phyloP scores from a whole-genome alignment of 2,888 invertebrate species.

The Gortyna flavago region DNA sequence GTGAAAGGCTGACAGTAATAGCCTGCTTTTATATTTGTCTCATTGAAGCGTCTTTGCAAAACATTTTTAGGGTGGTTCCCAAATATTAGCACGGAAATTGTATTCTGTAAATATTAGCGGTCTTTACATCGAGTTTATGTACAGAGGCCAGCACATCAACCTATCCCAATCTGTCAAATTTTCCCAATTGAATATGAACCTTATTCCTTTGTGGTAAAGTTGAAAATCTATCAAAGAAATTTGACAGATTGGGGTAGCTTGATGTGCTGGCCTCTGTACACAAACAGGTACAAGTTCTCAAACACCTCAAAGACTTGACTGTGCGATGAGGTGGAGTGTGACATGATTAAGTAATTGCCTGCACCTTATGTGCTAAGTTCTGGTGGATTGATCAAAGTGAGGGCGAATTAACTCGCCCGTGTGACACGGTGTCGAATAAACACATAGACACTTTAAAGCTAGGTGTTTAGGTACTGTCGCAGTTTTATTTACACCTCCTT shows the following conservation, averaged over 20 bases:
- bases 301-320: constrained; percentile 42
- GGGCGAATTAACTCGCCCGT: constrained; percentile 21
- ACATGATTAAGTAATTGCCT: constrained; percentile 57
- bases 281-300: constrained; percentile 29
- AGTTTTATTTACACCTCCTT: constrained; percentile 1
- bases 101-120: constrained; percentile 46
- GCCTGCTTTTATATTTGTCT: neutral
- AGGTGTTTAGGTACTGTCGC: neutral
- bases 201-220: too few relatives aligned
- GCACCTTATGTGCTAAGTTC: constrained; percentile 50
- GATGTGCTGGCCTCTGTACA: too few relatives aligned
- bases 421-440: constrained; percentile 29
- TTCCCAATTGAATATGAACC: too few relatives aligned
- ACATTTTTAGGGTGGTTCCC: constrained; percentile 10
- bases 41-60: constrained; percentile 27
- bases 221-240: too few relatives aligned
- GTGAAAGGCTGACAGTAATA: neutral
- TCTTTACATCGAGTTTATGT: constrained; percentile 37
- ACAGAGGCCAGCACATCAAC: too few relatives aligned
- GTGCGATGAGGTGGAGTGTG: constrained; percentile 28
- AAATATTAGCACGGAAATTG: constrained; percentile 49
- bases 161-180: too few relatives aligned
- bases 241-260: too few relatives aligned
- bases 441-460: neutral
- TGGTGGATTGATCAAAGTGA: constrained; percentile 56